Evolutionary conservation across 2,113 vertebrate genomes (phyloP), one percentile per base, ranked within the genome.

Genomic region (Oryzias melastigma): DNA sequence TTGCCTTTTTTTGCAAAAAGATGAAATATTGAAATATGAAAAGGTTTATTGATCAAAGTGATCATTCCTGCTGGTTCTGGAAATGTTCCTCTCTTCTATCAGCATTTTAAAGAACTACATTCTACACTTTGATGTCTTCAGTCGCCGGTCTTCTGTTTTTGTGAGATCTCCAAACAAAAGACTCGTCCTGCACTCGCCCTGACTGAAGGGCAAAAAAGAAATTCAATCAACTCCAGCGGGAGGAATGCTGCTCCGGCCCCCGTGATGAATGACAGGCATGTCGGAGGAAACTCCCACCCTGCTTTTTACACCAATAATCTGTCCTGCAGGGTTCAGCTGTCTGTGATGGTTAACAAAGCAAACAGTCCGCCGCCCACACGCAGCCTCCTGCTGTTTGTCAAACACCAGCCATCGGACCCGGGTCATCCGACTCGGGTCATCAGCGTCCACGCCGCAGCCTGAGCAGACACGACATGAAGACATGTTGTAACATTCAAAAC

Each of bases 181-280:
- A 46, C 63, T 0, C 22, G 65, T 15, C 17, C 22, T 24, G n/a
- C 16, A 51, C 61, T 71, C 52, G 40, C 0, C 16, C 51, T 29
- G 56, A 69, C 65, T 44, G 44, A 66, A 52, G 47, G 19, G n/a
- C 51, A 45, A 24, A 51, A n/a, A 57, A 59, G 19, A 64, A n/a
- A 47, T 48, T 57, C 66, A 80, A 65, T 73, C n/a, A 65, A 68
- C 16, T 73, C 19, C 52, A 51, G 65, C 45, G 49, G 6, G 7
- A 78, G 69, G 74, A 82, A 80, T 82, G 80, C 19, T 51, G 62
- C 68, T 50, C 27, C 3, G 65, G 62, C 58, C 62, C 49, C 29
- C 6, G 14, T 78, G 71, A 80, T 68, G 29, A 68, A 74, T 61
- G 47, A 68, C 47, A 55, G 5, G 41, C 41, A 61, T 41, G 63